Base-by-base conservation (phyloP, 2,113 vertebrate genomes). In the Baryphthengus martii region DNA sequence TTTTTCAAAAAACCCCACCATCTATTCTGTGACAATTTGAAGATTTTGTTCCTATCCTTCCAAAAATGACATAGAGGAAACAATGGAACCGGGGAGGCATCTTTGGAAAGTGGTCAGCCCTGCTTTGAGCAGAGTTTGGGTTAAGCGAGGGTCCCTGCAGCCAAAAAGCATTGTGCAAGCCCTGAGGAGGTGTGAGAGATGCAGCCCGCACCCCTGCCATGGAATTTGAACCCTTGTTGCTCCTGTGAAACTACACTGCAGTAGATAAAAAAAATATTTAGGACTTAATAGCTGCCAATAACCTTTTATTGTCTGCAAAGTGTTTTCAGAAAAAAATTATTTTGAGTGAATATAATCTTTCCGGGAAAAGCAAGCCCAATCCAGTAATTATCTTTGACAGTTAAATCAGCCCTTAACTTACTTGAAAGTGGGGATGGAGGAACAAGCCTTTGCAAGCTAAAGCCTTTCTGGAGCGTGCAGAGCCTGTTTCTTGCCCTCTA, bases 381-480 rank as follows among this genome's bases (percentile, higher is more conserved):
- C 39, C 86, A 39, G 70, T 75, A 80, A 96, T 89, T 93, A 84
- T 6, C 72, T 89, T 26, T 82, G 93, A 82, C 73, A 87, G 75
- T 77, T 92, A 79, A 79, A 94, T 94, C 93, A 86, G 50, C 42
- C 68, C 31, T 86, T 89, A 75, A 67, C 85, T 92, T 59, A n/a
- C 65, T 77, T 77, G 70, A 73, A 95, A 94, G 61, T 5, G 74
- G 37, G 19, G 45, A 90, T 65, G 56, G 58, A 89, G 68, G 75
- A 95, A 91, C 92, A 97, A 97, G 95, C 63, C 77, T 89, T 91
- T 96, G 94, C 96, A 97, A 91, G 95, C 37, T 70, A 61, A 59
- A 72, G 52, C 28, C 40, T 59, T 79, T 93, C 90, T 90, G 96
- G 75, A 95, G 91, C 7, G 4, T 3, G 5, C 0, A 0, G 47